These are phyloP conservation scores for Chymomyza amoena DNA, from an alignment of 2,888 invertebrate genomes.

Conservation along the genomic window DNA sequence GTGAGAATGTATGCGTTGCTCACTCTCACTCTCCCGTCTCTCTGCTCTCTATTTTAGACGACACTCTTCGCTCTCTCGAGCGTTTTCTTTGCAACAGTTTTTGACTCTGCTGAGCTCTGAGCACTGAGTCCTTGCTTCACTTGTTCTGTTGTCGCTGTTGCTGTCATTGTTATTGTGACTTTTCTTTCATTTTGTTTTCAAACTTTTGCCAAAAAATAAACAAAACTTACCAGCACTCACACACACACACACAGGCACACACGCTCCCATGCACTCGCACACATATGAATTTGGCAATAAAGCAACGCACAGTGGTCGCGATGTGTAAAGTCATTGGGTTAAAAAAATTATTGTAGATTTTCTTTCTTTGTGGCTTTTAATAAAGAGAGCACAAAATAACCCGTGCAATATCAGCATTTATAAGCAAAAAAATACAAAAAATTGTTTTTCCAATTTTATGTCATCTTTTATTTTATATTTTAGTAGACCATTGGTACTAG, in stretches of 20 bases:
- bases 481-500: no score
- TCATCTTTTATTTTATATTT: no score
- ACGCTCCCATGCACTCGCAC: not conserved
- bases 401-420: no score
- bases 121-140: not conserved
- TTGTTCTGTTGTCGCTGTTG: conserved; percentile 31
- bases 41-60: not conserved
- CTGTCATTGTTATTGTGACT: conserved; percentile 62
- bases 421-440: no score
- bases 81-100: conserved; percentile 4
- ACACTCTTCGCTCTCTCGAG: not conserved
- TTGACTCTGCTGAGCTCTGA: not conserved
- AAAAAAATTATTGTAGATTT: no score
- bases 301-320: conserved; percentile 3
- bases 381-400: no score
- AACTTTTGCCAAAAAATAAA: conserved; percentile 43
- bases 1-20: conserved; percentile 23
- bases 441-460: no score
- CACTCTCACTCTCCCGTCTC: conserved; percentile 17
- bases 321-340: no score
- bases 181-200: conserved; percentile 57
- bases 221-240: conserved; percentile 17
- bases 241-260: conserved; percentile 13
- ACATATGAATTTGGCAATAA: conserved; percentile 40
- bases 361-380: no score